A percentile compares a stretch with the other conserved stretches of the same genome.
These are phyloP conservation scores for Dasysyrphus tricinctus DNA, from an alignment of 2,888 invertebrate species.

Conservation along the genomic window DNA sequence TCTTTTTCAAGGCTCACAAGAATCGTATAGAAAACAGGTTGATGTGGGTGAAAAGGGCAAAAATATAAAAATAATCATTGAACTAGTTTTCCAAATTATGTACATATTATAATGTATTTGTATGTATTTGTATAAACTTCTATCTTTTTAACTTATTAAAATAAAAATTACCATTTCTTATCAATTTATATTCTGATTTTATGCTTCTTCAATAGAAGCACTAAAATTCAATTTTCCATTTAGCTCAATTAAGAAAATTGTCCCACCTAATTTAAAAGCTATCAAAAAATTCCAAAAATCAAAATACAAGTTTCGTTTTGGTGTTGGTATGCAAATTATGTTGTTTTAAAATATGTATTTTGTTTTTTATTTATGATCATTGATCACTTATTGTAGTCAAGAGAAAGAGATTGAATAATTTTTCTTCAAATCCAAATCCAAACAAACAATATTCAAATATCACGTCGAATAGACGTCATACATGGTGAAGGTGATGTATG, in stretches of 20 bases:
- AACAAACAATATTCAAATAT: slow-evolving; percentile 10
- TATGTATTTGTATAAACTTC: neutral
- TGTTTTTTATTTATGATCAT: neutral
- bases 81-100: neutral
- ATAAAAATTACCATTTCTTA: neutral
- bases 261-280: neutral
- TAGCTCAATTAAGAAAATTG: neutral
- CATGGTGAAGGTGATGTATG: slow-evolving; percentile 2
- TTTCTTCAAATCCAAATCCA: neutral
- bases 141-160: neutral
- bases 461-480: slow-evolving; percentile 6
- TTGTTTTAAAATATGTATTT: neutral
- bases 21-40: too few relatives aligned
- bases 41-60: neutral
- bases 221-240: neutral
- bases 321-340: neutral
- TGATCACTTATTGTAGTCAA: neutral
- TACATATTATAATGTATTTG: too few relatives aligned
- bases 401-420: neutral
- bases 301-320: slow-evolving; percentile 6
- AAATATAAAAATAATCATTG: neutral
- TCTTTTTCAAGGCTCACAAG: too few relatives aligned
- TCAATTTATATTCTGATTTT: neutral
- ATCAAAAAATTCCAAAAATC: neutral
- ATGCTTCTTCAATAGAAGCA: slow-evolving; percentile 1